Conservation (phyloP, 1,140 invertebrate genomes). For the Cecropterus lyciades region DNA sequence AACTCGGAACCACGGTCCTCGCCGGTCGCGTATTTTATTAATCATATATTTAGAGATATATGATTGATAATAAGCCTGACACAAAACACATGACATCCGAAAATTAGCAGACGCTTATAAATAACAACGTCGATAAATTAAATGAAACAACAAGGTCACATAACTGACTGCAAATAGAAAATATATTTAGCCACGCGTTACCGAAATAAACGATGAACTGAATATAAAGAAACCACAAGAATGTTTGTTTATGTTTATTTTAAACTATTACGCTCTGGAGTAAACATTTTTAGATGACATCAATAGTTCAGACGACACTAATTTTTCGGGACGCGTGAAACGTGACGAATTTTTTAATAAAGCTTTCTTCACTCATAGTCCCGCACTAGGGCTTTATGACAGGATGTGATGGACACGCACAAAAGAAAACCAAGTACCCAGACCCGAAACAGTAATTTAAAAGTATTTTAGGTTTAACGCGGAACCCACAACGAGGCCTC, state of each 20-base stretch:
- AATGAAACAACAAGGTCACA: conserved; percentile 20
- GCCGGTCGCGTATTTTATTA: no score
- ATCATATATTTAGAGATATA: no score
- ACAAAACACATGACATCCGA: neutral
- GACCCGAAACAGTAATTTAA: no score
- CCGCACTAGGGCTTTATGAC: no score
- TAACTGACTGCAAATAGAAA: conserved; percentile 24
- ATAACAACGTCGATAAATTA: conserved; percentile 21
- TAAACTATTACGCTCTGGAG: conserved; percentile 21
- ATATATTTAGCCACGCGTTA: conserved; percentile 16
- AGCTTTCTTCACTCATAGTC: no score
- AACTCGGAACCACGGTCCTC: no score
- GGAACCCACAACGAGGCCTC: no score
- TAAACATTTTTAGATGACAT: conserved; percentile 24
- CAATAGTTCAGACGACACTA: conserved; percentile 39
- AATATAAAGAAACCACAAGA: conserved; percentile 25
- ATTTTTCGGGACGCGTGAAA: conserved; percentile 16
- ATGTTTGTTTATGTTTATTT: conserved; percentile 27
- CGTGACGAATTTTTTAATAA: conserved; percentile 1
- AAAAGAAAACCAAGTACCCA: no score
- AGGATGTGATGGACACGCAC: no score
- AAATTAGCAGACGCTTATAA: neutral
- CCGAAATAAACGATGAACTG: conserved; percentile 18
- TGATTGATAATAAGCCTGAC: neutral
- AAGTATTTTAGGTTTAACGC: no score